These are phyloP conservation scores for Bombus waltoni DNA, from an alignment of 1,140 invertebrate species.

Conservation along the genomic window DNA sequence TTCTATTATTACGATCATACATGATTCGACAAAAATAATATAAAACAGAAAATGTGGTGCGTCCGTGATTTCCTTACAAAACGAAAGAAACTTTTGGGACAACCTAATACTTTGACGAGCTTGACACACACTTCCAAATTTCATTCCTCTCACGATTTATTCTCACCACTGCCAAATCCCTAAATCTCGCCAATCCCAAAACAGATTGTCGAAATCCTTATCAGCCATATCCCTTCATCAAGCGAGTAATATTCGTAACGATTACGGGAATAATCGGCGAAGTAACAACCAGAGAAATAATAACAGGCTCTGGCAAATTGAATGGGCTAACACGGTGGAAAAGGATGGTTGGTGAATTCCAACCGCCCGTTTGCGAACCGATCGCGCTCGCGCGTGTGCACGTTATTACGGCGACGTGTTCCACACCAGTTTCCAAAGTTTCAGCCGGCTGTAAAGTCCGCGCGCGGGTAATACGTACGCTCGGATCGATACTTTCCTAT, in stretches of 20 bases:
- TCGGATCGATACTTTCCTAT: slow-evolving; percentile 39
- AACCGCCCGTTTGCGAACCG: not conserved
- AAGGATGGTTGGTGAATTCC: not conserved
- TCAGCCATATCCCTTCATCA: not conserved
- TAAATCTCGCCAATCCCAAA: not conserved
- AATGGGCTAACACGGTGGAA: not conserved
- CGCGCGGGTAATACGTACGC: not conserved
- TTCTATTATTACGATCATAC: too few species aligned
- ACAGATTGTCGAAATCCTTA: not conserved
- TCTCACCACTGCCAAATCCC: not conserved
- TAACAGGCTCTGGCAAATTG: not conserved
- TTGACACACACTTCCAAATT: too few species aligned
- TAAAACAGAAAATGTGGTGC: too few species aligned
- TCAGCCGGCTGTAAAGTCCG: slow-evolving; percentile 16
- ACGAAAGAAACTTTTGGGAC: too few species aligned
- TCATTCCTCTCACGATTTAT: too few species aligned
- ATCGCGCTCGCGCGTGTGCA: not conserved
- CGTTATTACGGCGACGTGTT: slow-evolving; percentile 17
- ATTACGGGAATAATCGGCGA: not conserved
- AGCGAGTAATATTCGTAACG: not conserved
- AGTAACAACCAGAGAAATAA: slow-evolving; percentile 13
- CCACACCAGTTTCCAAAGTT: slow-evolving; percentile 22
- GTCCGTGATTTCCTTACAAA: too few species aligned
- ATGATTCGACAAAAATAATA: too few species aligned
- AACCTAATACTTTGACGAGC: too few species aligned